Conservation (phyloP, 2,888 invertebrate genomes). For the Diadromus collaris region DNA sequence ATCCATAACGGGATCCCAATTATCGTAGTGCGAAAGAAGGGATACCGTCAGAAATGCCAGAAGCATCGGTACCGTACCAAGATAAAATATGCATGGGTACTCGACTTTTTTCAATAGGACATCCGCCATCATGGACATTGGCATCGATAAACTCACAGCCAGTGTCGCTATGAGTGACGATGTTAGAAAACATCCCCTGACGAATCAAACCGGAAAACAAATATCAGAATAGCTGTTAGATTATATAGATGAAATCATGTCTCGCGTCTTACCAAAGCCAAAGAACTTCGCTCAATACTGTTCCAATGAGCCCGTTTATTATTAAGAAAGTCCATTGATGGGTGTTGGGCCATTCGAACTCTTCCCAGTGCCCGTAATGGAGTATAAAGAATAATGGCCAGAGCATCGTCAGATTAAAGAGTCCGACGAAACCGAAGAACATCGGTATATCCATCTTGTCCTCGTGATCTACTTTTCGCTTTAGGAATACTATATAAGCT, state of each 20-base stretch:
- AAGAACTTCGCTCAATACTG: constrained; percentile 93
- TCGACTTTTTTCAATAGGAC: constrained; percentile 86
- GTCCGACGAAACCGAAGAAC: constrained; percentile 98
- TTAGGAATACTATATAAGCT: constrained; percentile 92
- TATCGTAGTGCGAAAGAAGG: constrained; percentile 88
- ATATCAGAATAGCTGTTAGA: background rate
- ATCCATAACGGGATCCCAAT: constrained; percentile 89
- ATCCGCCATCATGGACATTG: constrained; percentile 94
- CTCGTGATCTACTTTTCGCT: constrained; percentile 93
- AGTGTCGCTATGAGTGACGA: constrained; percentile 94
- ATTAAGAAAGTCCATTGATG: constrained; percentile 90
- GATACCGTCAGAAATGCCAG: constrained; percentile 88
- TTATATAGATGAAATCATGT: background rate
- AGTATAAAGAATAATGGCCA: constrained; percentile 96
- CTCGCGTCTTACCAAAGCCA: constrained; percentile 90
- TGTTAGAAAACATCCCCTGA: constrained; percentile 96
- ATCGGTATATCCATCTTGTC: constrained; percentile 97
- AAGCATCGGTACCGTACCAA: constrained; percentile 90
- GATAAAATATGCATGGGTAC: constrained; percentile 87
- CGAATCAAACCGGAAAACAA: constrained; percentile 57
- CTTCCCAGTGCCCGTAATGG: constrained; percentile 91
- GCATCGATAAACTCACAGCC: constrained; percentile 92
- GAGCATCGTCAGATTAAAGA: constrained; percentile 92
- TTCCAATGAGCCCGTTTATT: constrained; percentile 94
- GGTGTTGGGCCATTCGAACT: constrained; percentile 91